A percentile compares a stretch with the other conserved stretches of the same genome.
These are phyloP conservation scores for Yponomeuta evonymella DNA, from an alignment of 2,888 invertebrate species.

Conservation along the genomic window DNA sequence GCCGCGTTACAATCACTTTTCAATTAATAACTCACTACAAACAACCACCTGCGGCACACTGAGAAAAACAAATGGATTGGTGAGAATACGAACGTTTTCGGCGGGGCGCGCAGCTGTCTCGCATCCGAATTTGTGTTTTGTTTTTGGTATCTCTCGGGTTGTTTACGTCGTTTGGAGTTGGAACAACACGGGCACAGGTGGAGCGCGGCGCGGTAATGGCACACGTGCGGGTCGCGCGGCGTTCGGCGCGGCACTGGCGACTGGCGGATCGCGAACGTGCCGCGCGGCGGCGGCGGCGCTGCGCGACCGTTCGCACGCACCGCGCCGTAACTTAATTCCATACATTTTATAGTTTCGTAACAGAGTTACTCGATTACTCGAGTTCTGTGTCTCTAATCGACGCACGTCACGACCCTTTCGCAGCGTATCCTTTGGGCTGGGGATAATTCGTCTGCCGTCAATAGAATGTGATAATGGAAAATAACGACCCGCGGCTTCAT, in stretches of 20 bases:
- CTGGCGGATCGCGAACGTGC: constrained; percentile 4
- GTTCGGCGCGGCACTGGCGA: constrained; percentile 41
- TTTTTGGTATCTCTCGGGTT: constrained; percentile 24
- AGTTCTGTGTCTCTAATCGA: constrained; percentile 52
- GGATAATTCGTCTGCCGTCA: constrained; percentile 21
- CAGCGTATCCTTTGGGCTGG: neutral
- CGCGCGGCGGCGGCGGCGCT: constrained; percentile 24
- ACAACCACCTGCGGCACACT: constrained; percentile 69
- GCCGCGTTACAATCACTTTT: constrained; percentile 74
- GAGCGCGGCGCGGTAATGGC: constrained; percentile 33
- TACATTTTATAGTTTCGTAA: constrained; percentile 71
- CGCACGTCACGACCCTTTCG: constrained; percentile 56
- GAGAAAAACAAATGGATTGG: constrained; percentile 24
- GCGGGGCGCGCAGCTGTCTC: neutral
- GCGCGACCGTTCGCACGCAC: constrained; percentile 27
- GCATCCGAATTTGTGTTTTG: constrained; percentile 3
- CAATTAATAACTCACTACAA: constrained; percentile 66
- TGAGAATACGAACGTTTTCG: constrained; percentile 39
- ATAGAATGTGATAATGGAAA: constrained; percentile 31
- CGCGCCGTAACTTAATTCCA: constrained; percentile 68
- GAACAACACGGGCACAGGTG: constrained; percentile 50
- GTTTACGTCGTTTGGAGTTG: constrained; percentile 59
- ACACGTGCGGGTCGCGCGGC: constrained; percentile 33
- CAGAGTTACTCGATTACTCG: constrained; percentile 64
- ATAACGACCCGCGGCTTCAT: constrained; percentile 32